Evolutionary conservation across 1,140 invertebrate species (phyloP).

Genomic region (Homarus americanus): DNA sequence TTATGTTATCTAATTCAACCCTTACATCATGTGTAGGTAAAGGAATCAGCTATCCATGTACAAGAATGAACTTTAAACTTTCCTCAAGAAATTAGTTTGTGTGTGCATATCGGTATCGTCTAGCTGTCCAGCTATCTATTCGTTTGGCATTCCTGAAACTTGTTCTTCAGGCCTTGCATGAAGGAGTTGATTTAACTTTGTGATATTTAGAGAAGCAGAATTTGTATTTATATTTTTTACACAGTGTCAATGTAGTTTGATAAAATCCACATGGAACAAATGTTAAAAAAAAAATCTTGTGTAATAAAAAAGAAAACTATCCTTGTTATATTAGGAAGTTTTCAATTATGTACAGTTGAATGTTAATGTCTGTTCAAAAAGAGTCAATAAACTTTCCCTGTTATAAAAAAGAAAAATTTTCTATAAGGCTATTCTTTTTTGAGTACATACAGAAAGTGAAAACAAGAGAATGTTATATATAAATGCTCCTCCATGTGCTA

Average conservation of each 20-base stretch:
- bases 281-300: slow-evolving; percentile 38
- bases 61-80: slow-evolving; percentile 5
- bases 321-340: slow-evolving; percentile 31
- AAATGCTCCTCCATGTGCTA: not conserved
- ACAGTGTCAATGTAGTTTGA: slow-evolving; percentile 63
- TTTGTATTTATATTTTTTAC: slow-evolving; percentile 69
- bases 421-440: not conserved
- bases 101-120: slow-evolving; percentile 41
- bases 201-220: slow-evolving; percentile 68
- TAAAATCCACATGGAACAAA: slow-evolving; percentile 54
- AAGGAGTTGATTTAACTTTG: slow-evolving; percentile 66
- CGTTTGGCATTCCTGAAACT: slow-evolving; percentile 60
- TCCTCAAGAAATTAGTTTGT: slow-evolving; percentile 25
- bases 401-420: not conserved
- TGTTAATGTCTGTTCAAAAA: slow-evolving; percentile 59
- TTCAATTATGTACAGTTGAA: slow-evolving; percentile 57
- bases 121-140: slow-evolving; percentile 34
- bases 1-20: slow-evolving; percentile 1
- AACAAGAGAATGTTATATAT: too few species aligned
- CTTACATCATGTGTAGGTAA: slow-evolving; percentile 16
- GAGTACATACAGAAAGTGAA: not conserved
- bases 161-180: slow-evolving; percentile 58
- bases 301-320: slow-evolving; percentile 40
- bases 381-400: slow-evolving; percentile 49
- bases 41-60: not conserved